phyloP scores from a whole-genome alignment of 2,113 vertebrate genomes.

The Anseranas semipalmata region DNA sequence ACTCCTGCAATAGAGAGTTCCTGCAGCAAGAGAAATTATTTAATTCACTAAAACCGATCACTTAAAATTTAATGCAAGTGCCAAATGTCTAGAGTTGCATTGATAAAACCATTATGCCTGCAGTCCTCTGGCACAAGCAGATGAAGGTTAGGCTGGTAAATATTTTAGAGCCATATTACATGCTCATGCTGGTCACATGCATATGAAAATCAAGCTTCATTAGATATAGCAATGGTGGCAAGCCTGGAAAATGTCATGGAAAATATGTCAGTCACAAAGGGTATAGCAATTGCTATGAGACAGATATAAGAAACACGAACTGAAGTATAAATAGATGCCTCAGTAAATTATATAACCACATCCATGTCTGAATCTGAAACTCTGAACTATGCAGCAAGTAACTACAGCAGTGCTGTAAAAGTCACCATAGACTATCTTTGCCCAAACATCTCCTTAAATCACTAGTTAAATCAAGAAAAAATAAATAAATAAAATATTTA shows the following conservation, averaged over 20 bases:
- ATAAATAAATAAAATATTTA: not conserved
- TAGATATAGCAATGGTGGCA: not conserved
- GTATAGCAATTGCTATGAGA: not conserved
- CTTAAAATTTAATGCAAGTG: constrained; percentile 18
- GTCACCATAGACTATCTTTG: not conserved
- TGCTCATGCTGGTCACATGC: not conserved
- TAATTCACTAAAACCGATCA: not conserved
- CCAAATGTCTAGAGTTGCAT: not conserved
- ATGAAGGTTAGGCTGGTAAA: not conserved
- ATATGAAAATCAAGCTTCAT: not conserved
- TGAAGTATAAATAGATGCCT: not conserved
- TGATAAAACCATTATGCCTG: not conserved
- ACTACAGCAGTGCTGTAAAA: not conserved
- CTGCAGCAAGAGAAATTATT: not conserved
- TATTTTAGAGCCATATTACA: constrained; percentile 27
- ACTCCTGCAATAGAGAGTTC: not conserved
- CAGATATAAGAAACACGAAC: not conserved
- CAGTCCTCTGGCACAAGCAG: not conserved
- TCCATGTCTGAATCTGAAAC: not conserved
- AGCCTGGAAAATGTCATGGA: not conserved
- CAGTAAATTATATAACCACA: not conserved
- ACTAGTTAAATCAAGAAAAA: not conserved
- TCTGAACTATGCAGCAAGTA: not conserved
- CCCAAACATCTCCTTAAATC: not conserved
- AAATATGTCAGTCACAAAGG: not conserved